These are phyloP conservation scores for Leucoraja erinaceus DNA, from an alignment of 2,113 vertebrate genomes.

Conservation along the genomic window DNA sequence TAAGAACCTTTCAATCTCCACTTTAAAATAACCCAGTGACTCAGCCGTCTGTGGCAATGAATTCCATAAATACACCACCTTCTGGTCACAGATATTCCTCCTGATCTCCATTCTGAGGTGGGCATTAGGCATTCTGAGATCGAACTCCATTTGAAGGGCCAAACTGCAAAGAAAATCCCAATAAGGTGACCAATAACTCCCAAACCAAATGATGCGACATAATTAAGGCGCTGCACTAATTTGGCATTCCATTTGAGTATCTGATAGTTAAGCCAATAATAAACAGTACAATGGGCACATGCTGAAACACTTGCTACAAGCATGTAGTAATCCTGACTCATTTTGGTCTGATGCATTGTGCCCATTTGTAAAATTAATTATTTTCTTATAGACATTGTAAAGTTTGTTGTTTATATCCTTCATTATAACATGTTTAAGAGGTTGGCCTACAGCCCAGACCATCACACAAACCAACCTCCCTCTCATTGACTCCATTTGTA, in stretches of 20 bases:
- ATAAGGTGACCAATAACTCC: neutral
- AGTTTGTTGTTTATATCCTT: neutral
- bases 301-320: neutral
- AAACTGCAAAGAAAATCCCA: neutral
- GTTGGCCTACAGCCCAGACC: no score
- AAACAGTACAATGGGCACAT: neutral
- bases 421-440: neutral
- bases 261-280: neutral
- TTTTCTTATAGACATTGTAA: neutral
- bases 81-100: no score
- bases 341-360: neutral
- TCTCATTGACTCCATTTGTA: no score
- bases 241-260: neutral
- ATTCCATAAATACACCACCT: no score
- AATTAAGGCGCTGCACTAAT: neutral
- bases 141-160: no score
- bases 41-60: no score
- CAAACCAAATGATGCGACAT: neutral
- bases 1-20: no score
- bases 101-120: no score
- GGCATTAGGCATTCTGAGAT: no score
- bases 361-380: no score
- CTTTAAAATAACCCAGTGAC: no score
- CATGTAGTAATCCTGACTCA: neutral
- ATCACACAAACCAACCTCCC: no score